Evolutionary conservation across 2,888 invertebrate genomes (phyloP), one percentile per base, ranked within the genome.

Genomic region (Cephus nigrinus): DNA sequence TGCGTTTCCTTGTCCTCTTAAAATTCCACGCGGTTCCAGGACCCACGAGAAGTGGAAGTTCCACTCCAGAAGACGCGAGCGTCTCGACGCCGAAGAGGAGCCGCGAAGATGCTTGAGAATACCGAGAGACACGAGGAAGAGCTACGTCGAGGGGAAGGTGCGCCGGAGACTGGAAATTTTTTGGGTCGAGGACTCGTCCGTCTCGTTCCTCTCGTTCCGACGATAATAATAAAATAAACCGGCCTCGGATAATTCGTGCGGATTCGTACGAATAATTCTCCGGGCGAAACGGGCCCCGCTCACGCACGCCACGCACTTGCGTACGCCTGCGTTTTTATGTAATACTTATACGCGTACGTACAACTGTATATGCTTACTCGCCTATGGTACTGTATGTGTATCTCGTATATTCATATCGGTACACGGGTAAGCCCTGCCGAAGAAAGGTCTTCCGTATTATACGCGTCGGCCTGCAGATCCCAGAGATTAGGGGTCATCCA

Each of bases 401-500:
- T 40, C 4, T 40, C 0, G 23, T 55, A 23, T 55, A 55, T 9
- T 23, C 55, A 9, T 55, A 55, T 55, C 0, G 23, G 55, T 55
- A 55, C 55, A 23, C 23, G 23, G 23, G 55, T 23, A 23, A 55
- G 23, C 55, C 55, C 23, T 55, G 55, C 55, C 2, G 23, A 55
- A 55, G 55, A 23, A 55, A 55, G 55, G 55, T 55, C 9, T 55
- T 31, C 71, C 71, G 71, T 71, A 71, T 71, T 71, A 71, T 71
- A 71, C 55, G 23, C 71, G 71, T 31, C 32, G 12, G 31, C 31
- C 71, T 34, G 75, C 69, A 82, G 81, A 82, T 83, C 75, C 75
- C 75, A 35, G 73, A 79, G 84, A 84, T 83, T 81, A 81, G 82
- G 83, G 84, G 84, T 84, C 83, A 83, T 79, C 82, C 82, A 83